A percentile compares a stretch with the other conserved stretches of the same genome.
These are phyloP conservation scores for cattle (Bos taurus) DNA, from an alignment of 2,113 vertebrate species.

Conservation along the genomic window DNA sequence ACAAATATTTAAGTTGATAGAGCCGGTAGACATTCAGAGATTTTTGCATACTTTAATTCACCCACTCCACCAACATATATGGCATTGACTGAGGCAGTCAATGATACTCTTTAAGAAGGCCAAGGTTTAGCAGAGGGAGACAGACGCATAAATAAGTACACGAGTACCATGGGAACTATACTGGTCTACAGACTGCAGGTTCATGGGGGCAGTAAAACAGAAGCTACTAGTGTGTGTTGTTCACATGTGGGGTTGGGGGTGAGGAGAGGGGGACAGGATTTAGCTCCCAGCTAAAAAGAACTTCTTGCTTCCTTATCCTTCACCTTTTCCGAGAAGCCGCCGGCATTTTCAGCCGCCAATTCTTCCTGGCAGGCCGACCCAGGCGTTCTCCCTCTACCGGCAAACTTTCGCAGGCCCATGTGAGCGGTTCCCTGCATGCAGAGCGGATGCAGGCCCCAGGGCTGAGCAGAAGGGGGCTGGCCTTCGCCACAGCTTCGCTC, in stretches of 20 bases:
- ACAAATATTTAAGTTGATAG: background rate
- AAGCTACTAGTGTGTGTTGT: background rate
- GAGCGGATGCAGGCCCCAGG: background rate
- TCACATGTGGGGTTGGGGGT: background rate
- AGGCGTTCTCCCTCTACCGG: background rate
- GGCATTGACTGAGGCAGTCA: background rate
- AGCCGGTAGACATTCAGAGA: background rate
- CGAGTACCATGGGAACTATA: background rate
- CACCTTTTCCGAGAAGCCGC: background rate
- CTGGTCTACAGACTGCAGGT: background rate
- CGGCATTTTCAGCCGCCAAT: background rate
- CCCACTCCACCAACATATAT: background rate
- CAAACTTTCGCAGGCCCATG: background rate
- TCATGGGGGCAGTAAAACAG: background rate
- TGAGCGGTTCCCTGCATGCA: background rate
- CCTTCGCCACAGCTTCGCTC: background rate
- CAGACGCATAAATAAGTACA: background rate
- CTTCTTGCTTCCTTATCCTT: conserved; percentile 5
- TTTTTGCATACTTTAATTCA: background rate
- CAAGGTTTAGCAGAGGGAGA: conserved; percentile 5
- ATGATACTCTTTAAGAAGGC: background rate
- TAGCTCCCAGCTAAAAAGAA: background rate
- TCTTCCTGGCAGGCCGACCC: background rate
- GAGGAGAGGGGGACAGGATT: background rate
- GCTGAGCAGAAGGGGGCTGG: no score